Evolutionary conservation across 2,113 vertebrate species (phyloP).

Genomic region (Isurus oxyrinchus): DNA sequence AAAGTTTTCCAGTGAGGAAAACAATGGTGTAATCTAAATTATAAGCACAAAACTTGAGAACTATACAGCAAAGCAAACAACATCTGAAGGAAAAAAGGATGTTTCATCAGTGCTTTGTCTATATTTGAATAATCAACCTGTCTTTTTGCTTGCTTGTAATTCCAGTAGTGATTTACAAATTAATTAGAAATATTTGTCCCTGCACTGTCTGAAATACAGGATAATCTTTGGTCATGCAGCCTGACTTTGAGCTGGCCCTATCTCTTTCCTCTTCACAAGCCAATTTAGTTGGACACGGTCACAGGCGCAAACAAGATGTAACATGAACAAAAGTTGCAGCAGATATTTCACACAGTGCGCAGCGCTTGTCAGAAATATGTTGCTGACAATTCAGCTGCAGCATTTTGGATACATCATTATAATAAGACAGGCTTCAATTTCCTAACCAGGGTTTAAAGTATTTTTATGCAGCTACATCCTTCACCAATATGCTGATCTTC

Average conservation of each 20-base stretch:
- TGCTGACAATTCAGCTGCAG: background rate
- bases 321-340: background rate
- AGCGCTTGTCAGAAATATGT: background rate
- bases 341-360: background rate
- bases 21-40: background rate
- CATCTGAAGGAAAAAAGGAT: background rate
- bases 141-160: background rate
- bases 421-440: background rate
- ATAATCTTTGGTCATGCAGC: background rate
- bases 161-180: background rate
- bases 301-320: background rate
- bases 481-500: slow-evolving; percentile 14
- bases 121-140: background rate
- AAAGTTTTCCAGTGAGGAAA: background rate
- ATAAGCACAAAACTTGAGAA: background rate
- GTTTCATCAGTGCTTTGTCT: background rate
- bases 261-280: background rate
- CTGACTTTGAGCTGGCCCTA: background rate
- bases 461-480: background rate
- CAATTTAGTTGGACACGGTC: background rate
- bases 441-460: background rate
- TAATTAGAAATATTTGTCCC: background rate
- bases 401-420: background rate
- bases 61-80: background rate
- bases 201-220: background rate